Evolutionary conservation across 2,888 invertebrate genomes (phyloP), one percentile per base, ranked within the genome.

Genomic region (Phyto melanocephala): DNA sequence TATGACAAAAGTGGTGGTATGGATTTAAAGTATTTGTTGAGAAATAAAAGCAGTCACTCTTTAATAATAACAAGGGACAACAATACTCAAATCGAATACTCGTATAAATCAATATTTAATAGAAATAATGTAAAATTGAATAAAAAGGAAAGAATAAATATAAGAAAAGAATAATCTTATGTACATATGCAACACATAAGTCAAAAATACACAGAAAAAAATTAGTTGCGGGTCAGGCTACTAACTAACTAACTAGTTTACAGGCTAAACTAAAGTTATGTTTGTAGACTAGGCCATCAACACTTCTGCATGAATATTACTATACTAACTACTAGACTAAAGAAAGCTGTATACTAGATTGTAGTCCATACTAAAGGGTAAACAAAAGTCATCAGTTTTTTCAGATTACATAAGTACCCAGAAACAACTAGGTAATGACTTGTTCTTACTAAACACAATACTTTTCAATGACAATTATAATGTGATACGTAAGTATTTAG

Each of bases 81-180:
- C 60, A 70, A 80, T 70, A 17, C 81, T 20, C 52, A 24, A 68
- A 72, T 56, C 47, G 45, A 70, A 60, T 58, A n/a, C n/a, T n/a
- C n/a, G n/a, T n/a, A 76, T 68, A 78, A 77, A 81, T 78, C 81
- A 81, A 81, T 78, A 74, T 60, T 50, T 68, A 78, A 76, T 52
- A 22, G 42, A 65, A 65, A 60, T 33, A 35, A 22, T 37, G 3
- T 3, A 24, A 62, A 60, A 37, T 5, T 11, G 58, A 35, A 45
- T 8, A 47, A 65, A 50, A 22, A 37, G 35, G 24, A 13, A 6
- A 42, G 35, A 70, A 28, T 28, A 28, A 35, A 37, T 47, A 47
- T 11, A 20, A 20, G 13, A 45, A 45, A 52, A 15, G 13, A n/a
- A 47, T 37, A 50, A 33, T 20, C 20, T 8, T 28, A 17, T 37